Evolutionary conservation across 1,140 invertebrate genomes (phyloP).

Genomic region (Drosophila parabipectinata): DNA sequence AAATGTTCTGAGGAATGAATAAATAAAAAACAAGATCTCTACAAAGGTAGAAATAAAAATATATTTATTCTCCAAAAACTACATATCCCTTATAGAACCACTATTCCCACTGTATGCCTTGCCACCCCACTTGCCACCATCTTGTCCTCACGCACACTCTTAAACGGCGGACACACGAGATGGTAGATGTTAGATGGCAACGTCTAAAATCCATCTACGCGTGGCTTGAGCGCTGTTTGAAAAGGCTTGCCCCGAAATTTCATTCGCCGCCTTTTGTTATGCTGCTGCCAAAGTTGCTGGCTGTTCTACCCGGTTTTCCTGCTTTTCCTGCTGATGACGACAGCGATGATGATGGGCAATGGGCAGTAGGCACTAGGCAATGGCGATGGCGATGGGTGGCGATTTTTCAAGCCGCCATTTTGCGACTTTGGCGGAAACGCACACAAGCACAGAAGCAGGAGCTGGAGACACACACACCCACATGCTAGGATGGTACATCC

Average conservation of each 20-base stretch:
- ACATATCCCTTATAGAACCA: too few species aligned
- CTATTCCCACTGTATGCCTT: constrained; percentile 21
- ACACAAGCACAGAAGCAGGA: constrained; percentile 32
- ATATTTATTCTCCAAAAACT: too few species aligned
- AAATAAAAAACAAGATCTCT: too few species aligned
- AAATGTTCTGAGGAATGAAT: too few species aligned
- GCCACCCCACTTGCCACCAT: constrained; percentile 39
- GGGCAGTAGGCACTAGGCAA: constrained; percentile 4
- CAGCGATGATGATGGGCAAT: constrained; percentile 21
- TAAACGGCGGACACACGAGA: constrained; percentile 14
- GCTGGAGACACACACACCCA: constrained; percentile 13
- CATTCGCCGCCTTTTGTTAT: constrained; percentile 66
- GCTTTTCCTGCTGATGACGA: constrained; percentile 22
- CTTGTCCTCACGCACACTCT: constrained; percentile 23
- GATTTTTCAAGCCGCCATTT: constrained; percentile 78
- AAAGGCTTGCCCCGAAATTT: constrained; percentile 62
- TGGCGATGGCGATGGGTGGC: constrained; percentile 34
- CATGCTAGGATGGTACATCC: neutral
- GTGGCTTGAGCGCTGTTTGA: constrained; percentile 48
- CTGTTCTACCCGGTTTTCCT: constrained; percentile 2
- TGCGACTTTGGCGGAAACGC: constrained; percentile 77
- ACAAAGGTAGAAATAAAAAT: too few species aligned
- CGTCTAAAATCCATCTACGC: constrained; percentile 59
- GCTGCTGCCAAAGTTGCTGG: constrained; percentile 37
- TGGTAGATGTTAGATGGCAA: constrained; percentile 22